Evolutionary conservation across 2,113 vertebrate species (phyloP), one percentile per base, ranked within the genome.

Genomic region (Acanthochromis polyacanthus): DNA sequence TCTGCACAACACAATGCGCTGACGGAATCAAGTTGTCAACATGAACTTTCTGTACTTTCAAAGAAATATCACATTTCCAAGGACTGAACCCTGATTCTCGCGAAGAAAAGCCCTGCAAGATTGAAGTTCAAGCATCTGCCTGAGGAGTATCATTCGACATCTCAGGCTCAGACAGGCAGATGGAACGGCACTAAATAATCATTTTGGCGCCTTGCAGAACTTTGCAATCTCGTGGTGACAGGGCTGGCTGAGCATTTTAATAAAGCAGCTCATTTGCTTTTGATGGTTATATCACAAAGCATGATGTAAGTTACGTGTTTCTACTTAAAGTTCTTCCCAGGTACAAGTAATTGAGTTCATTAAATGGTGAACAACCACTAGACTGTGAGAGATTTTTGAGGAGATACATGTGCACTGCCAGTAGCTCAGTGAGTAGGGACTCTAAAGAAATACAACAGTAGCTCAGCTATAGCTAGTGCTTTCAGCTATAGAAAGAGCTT

Each of bases 401-500:
- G 63, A 59, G 23, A 66, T 48, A 53, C 45, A 53, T 69, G 66
- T 61, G 45, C 59, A 52, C 38, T 67, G 59, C 56, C 63, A 75
- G 58, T 80, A 59, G 60, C 40, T 72, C 11, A 8, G 19, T 22
- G 40, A 59, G 16, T 28, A 38, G 46, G 19, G 20, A 74, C 46
- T 45, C 16, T 45, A 36, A 25, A 30, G 1, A 75, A 78, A 73
- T 71, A 51, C 25, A 66, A 20, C 60, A 78, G 62, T 43, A 40
- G 55, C 64, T 78, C 61, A 83, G 45, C 73, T 71, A 19, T 20
- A 43, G 57, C 32, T 66, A 22, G 58, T 74, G 78, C 19, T 75
- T 65, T 82, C 25, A 48, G 60, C 71, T 75, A 74, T 45, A 81
- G 66, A 83, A 69, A 58, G 51, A 82, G 63, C 62, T 62, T 81